phyloP scores from a whole-genome alignment of 2,797 vertebrate genomes.

The Limnodromus scolopaceus region DNA sequence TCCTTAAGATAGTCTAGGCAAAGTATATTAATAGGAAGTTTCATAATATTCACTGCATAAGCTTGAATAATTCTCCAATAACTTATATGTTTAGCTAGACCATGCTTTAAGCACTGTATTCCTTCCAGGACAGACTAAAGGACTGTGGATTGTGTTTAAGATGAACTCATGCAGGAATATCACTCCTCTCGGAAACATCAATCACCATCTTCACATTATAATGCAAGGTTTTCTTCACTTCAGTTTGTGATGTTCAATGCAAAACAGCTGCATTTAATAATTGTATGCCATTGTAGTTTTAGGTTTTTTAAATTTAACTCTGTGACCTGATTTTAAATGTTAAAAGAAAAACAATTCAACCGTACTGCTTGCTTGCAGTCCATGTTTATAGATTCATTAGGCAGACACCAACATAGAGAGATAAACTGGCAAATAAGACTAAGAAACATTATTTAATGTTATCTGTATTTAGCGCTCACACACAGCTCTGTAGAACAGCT shows the following conservation, averaged over 20 bases:
- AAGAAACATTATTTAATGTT: constrained; percentile 19
- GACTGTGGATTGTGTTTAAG: neutral
- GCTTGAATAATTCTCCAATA: neutral
- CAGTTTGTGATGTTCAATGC: neutral
- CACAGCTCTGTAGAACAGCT: constrained; percentile 23
- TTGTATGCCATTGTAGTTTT: neutral
- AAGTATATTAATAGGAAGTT: neutral
- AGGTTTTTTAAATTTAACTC: neutral
- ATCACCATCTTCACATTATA: neutral
- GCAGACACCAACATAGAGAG: neutral
- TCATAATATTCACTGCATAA: neutral
- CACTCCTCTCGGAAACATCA: neutral
- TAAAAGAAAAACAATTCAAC: neutral
- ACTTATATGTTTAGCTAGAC: neutral
- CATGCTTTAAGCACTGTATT: constrained; percentile 10
- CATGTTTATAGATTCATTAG: neutral
- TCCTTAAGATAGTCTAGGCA: neutral
- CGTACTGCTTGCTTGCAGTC: neutral
- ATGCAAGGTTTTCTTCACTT: neutral
- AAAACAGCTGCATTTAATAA: neutral
- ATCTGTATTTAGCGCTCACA: constrained; percentile 31
- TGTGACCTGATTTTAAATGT: neutral
- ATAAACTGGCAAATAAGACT: neutral
- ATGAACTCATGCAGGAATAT: neutral
- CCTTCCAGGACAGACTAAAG: neutral